phyloP scores from a whole-genome alignment of 2,113 vertebrate genomes.

The Nibea coibor region DNA sequence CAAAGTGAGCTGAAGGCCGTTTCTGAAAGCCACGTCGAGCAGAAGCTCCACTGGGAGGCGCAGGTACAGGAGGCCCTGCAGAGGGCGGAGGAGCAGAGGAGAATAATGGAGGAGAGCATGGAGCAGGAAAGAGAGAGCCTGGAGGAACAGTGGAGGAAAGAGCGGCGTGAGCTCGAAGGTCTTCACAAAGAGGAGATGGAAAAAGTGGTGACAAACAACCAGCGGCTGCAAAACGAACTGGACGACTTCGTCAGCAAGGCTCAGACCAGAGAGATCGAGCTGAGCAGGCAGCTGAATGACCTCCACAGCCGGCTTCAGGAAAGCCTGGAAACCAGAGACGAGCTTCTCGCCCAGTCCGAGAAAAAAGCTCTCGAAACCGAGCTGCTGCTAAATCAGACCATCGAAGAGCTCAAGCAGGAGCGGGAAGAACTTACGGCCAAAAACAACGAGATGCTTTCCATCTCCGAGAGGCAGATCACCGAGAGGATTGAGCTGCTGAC shows the following conservation, averaged over 20 bases:
- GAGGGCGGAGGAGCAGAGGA: conserved; percentile 69
- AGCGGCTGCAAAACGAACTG: conserved; percentile 85
- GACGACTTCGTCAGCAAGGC: conserved; percentile 63
- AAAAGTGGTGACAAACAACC: conserved; percentile 77
- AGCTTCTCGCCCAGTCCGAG: conserved; percentile 68
- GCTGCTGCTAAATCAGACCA: conserved; percentile 76
- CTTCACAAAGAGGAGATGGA: conserved; percentile 80
- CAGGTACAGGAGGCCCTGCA: conserved; percentile 81
- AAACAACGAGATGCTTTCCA: conserved; percentile 61
- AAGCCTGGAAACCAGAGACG: conserved; percentile 78
- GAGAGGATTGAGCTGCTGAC: conserved; percentile 80
- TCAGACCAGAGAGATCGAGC: conserved; percentile 81
- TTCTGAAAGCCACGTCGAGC: conserved; percentile 74
- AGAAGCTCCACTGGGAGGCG: conserved; percentile 87
- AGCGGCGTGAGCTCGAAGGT: conserved; percentile 82
- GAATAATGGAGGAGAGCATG: conserved; percentile 68
- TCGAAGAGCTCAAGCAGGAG: conserved; percentile 82
- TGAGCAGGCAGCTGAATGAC: conserved; percentile 79
- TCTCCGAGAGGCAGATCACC: conserved; percentile 65
- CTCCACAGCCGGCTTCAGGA: conserved; percentile 78
- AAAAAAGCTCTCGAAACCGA: conserved; percentile 67
- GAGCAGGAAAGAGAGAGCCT: conserved; percentile 27
- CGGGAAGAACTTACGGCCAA: conserved; percentile 75
- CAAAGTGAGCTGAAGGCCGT: conserved; percentile 82
- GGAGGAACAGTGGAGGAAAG: conserved; percentile 72